Percentiles rank a stretch among this genome's conserved stretches.
These are phyloP conservation scores for Ophioninae sp. DNA, from an alignment of 2,888 invertebrate genomes.

Conservation along the genomic window DNA sequence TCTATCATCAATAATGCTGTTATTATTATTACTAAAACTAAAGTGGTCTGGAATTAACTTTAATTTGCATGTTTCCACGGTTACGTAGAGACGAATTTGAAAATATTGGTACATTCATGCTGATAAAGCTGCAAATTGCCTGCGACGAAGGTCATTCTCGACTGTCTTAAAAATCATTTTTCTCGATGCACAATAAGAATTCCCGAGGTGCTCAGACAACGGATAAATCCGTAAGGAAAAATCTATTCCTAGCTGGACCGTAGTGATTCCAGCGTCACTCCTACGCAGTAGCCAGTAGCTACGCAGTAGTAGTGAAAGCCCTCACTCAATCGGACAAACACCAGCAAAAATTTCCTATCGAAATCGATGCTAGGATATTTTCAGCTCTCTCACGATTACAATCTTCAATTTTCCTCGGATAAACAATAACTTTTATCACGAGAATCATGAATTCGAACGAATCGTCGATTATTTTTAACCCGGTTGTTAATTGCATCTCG, in stretches of 20 bases:
- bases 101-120: no score
- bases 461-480: slow-evolving; percentile 1
- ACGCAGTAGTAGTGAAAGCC: no score
- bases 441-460: neutral
- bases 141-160: no score
- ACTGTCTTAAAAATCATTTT: no score
- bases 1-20: no score
- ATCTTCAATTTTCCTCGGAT: neutral
- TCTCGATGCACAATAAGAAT: neutral
- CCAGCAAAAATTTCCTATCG: slow-evolving; percentile 21
- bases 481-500: neutral
- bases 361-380: slow-evolving; percentile 15
- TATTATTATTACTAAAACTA: no score
- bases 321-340: slow-evolving; percentile 38
- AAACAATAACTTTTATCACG: slow-evolving; percentile 6
- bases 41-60: no score
- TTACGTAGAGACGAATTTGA: no score
- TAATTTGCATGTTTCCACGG: no score
- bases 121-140: no score
- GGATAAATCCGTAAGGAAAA: slow-evolving; percentile 4
- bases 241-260: slow-evolving; percentile 39
- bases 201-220: neutral
- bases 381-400: slow-evolving; percentile 8
- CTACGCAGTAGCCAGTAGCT: slow-evolving; percentile 44
- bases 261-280: slow-evolving; percentile 53